These are phyloP conservation scores for Lithophane semibrunnea DNA, from an alignment of 2,888 invertebrate species.

Conservation along the genomic window DNA sequence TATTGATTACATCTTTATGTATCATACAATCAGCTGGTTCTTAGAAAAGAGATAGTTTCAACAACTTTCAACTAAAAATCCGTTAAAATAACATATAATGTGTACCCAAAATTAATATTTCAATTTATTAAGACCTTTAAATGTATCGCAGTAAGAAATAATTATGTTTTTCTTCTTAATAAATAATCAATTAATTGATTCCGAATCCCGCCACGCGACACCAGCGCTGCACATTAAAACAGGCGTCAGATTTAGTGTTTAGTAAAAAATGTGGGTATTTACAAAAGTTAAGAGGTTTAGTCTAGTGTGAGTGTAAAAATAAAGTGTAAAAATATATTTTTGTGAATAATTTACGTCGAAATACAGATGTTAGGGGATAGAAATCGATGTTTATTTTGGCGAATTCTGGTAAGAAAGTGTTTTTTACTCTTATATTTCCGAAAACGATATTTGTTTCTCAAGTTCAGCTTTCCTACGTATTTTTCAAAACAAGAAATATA, in stretches of 20 bases:
- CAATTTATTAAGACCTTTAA: not conserved
- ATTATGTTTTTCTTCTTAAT: not conserved
- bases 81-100: not conserved
- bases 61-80: conserved; percentile 9
- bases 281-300: conserved; percentile 27
- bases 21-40: not conserved
- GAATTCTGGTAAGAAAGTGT: conserved; percentile 28
- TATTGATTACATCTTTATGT: conserved; percentile 41
- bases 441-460: not conserved
- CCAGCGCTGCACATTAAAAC: conserved; percentile 60
- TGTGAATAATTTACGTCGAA: conserved; percentile 41
- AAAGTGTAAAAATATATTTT: conserved; percentile 52
- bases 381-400: conserved; percentile 20
- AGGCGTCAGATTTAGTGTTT: conserved; percentile 37
- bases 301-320: conserved; percentile 2
- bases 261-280: conserved; percentile 63
- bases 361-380: conserved; percentile 21
- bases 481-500: not conserved
- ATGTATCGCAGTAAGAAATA: not conserved
- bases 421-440: not conserved
- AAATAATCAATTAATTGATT: conserved; percentile 67
- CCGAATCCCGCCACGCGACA: conserved; percentile 50
- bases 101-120: not conserved
- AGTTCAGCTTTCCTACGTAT: not conserved
- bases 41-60: not conserved